Evolutionary conservation across 2,797 vertebrate genomes (phyloP).

Genomic region (Adrianichthys oophorus): DNA sequence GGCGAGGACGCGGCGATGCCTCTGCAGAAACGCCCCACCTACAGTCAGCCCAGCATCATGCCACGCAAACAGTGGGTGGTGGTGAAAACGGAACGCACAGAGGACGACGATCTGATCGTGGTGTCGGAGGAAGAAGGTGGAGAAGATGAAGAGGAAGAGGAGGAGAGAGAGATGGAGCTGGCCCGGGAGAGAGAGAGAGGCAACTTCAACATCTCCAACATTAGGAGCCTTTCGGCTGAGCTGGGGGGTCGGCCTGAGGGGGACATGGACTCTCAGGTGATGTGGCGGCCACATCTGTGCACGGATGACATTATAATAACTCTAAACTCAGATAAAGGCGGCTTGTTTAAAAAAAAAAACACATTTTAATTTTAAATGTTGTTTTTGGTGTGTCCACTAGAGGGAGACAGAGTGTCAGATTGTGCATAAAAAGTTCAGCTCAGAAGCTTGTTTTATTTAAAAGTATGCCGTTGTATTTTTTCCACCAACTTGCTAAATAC

Average conservation of each 20-base stretch:
- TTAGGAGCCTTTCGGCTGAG: conserved; percentile 82
- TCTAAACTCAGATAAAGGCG: no score
- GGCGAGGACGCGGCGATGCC: conserved; percentile 60
- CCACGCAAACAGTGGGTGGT: conserved; percentile 92
- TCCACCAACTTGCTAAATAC: no score
- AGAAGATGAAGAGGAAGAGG: conserved; percentile 72
- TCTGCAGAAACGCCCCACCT: conserved; percentile 73
- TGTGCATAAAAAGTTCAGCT: no score
- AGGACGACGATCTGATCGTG: conserved; percentile 80
- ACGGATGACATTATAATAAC: no score
- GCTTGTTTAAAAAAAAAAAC: no score
- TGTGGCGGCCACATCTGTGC: not conserved
- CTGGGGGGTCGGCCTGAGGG: conserved; percentile 53
- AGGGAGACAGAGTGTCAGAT: no score
- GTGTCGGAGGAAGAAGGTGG: conserved; percentile 81
- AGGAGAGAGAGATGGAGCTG: conserved; percentile 67
- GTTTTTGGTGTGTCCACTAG: no score
- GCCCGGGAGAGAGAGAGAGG: conserved; percentile 67
- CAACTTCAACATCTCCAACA: conserved; percentile 86
- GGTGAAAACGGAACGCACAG: conserved; percentile 80
- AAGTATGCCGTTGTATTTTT: no score
- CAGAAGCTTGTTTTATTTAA: no score
- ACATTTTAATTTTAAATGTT: no score
- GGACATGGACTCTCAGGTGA: conserved; percentile 84
- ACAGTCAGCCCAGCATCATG: conserved; percentile 85